phyloP scores from a whole-genome alignment of 2,113 vertebrate genomes.

The Catharus minimus region DNA sequence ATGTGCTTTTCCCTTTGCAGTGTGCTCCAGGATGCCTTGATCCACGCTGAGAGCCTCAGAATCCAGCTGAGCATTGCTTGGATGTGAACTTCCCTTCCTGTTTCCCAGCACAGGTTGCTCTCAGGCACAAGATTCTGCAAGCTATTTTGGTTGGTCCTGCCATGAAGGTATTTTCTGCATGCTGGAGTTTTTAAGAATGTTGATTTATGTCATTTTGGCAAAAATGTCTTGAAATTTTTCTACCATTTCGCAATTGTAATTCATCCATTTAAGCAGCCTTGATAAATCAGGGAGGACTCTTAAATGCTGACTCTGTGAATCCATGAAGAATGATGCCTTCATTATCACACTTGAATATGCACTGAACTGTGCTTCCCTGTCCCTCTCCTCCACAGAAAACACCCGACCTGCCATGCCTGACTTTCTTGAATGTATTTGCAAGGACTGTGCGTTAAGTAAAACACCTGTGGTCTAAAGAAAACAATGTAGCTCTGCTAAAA shows the following conservation, averaged over 20 bases:
- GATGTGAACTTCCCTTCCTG: not conserved
- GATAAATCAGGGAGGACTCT: not conserved
- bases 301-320: not conserved
- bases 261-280: not conserved
- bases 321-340: not conserved
- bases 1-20: not conserved
- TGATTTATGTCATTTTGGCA: not conserved
- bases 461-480: not conserved
- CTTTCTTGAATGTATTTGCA: not conserved
- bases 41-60: not conserved
- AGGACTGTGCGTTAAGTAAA: not conserved
- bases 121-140: not conserved
- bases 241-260: not conserved
- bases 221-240: rapidly evolving
- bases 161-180: not conserved
- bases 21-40: not conserved
- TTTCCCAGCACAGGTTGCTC: not conserved
- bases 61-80: not conserved
- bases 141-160: not conserved
- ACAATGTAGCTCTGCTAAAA: not conserved
- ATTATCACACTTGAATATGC: not conserved
- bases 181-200: not conserved
- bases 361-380: not conserved
- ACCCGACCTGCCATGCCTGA: not conserved
- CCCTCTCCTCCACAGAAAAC: not conserved